Evolutionary conservation across 2,888 invertebrate species (phyloP), one percentile per base, ranked within the genome.

Genomic region (Diloba caeruleocephala): DNA sequence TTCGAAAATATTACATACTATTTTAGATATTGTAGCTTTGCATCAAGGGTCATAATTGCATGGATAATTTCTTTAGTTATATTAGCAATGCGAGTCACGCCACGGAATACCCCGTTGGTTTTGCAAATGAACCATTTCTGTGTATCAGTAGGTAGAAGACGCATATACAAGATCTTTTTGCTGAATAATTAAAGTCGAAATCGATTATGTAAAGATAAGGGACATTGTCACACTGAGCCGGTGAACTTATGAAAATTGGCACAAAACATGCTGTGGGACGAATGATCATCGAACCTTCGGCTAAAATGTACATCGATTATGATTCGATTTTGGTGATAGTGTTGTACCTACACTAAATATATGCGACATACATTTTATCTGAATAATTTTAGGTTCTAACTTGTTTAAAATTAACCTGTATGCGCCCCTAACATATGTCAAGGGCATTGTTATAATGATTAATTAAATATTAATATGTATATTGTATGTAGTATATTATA

Each of bases 111-210:
- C 73, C 66, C 28, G 52, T 43, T 32, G 19, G 38, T 72, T 73
- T 73, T 73, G 45, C 61, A 59, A 43, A 31, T 48, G 10, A 17
- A 39, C 39, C 14, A 60, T 66, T 69, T 69, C 65, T 72, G 48
- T 57, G 59, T 73, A 69, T 34, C 15, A 28, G 57, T 45, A 36
- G 41, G 50, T 51, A 36, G 51, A 36, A 10, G 31, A 45, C 57
- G 31, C 64, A 52, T 60, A 63, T 54, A 56, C 52, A 21, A 54
- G 52, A 63, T 50, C 63, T 72, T 74, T 74, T 77, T 77, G 69
- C 68, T 10, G 52, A 23, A 54, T 63, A 70, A 76, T 74, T 70
- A 62, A n/a, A 61, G 23, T 65, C 58, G 51, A 57, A 61, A 66
- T 64, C 59, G 57, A 71, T 74, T 64, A 72, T 59, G 57, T 52